Base-by-base conservation (phyloP, 2,888 invertebrate genomes). In the Brenthis ino region DNA sequence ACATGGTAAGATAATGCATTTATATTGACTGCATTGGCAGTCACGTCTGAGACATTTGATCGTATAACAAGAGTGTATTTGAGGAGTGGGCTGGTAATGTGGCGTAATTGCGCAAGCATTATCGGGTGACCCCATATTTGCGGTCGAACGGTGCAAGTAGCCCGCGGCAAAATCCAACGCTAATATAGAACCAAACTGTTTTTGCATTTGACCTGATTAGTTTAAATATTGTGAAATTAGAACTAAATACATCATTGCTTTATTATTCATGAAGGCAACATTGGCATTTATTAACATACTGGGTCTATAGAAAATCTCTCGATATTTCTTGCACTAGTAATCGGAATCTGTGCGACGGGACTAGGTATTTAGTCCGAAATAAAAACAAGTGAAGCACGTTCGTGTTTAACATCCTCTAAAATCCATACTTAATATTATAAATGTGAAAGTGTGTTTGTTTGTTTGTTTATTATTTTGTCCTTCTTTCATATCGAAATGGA, bases 11-110 rank as follows among this genome's bases (percentile, higher is more conserved):
- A 88, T 88, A 89, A 87, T 87, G 81, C 84, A 79, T 79, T 85
- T 81, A 82, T 82, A 86, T 84, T 85, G 84, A 85, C 84, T 80
- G 77, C 73, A 77, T 81, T 73, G 72, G 76, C 79, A 88, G 88
- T 90, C 90, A 90, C 91, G 91, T 91, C 87, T 81, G 81, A 89
- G 87, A 87, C 89, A 89, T 90, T 90, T 89, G 89, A 87, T 89
- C 87, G 85, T 82, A 83, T 86, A 89, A 89, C 88, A 83, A 78
- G 77, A 78, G 77, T 84, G 83, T 87, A 83, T 88, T 88, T 88
- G 87, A 79, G 79, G 74, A 79, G 77, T 71, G 75, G 74, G 72
- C 75, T 74, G 80, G 81, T 77, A 76, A 87, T 89, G 87, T 88
- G 82, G 83, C 83, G 85, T 92, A 91, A 91, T 92, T 91, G 91